Base-by-base conservation (phyloP, 2,113 vertebrate species). In the Cyprinodon tularosa region DNA sequence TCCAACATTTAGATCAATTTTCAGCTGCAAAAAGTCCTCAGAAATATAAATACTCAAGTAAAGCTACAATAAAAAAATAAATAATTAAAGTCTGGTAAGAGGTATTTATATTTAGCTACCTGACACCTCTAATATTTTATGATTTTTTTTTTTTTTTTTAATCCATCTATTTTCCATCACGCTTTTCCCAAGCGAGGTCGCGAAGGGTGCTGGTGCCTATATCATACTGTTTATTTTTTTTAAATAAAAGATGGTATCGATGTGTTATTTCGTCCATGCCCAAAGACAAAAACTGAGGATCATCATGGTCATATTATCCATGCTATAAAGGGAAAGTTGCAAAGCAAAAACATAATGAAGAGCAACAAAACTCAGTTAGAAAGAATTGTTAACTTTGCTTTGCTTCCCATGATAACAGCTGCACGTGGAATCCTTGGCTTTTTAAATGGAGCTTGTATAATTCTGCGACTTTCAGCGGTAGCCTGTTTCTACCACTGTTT, bases 371-470 rank as follows among this genome's bases (percentile, higher is more conserved):
- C 61, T 74, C 38, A 53, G 72, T 22, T 20, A 38, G 68, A 73
- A 79, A 67, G 39, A 81, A 76, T 84, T 71, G 61, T 66, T 44
- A 22, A 53, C 79, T 72, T 66, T 78, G 80, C 86, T 82, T 57
- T 75, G 72, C 40, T 66, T 67, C 66, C 50, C 85, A 47, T 44
- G 57, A 68, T 75, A 20, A 53, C 3, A 4, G 62, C 64, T 2
- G 12, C 89, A 74, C 74, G 45, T n/a, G 63, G 77, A 85, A 76
- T 78, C 36, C 61, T 63, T 63, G 63, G 61, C 61, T 85, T 60
- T 74, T 29, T 71, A 83, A 86, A 86, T 84, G 81, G 83, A 84
- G 78, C 72, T 77, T 78, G 71, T 44, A 66, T 82, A 78, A 88
- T 85, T 29, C 62, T 20, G 37, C 15, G 12, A 6, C 45, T 72